A percentile compares a stretch with the other conserved stretches of the same genome.
phyloP scores from a whole-genome alignment of 2,888 invertebrate species.

The Colletes collaris region DNA sequence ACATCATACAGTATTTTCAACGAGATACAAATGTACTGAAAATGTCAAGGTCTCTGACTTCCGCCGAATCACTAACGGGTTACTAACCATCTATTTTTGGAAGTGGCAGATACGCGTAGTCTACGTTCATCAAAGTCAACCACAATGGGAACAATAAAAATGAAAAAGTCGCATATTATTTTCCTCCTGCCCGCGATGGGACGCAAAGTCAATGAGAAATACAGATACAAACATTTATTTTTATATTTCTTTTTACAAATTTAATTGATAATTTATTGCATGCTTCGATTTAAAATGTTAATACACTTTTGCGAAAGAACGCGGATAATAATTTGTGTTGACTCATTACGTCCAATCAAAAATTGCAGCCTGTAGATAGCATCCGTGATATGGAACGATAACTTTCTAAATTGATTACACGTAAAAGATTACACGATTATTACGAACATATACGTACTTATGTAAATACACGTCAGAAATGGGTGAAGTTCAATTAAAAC shows the following conservation, averaged over 20 bases:
- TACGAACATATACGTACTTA: background rate
- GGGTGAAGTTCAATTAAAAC: too few species aligned
- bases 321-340: too few species aligned
- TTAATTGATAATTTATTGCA: background rate
- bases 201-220: background rate
- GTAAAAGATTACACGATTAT: too few species aligned
- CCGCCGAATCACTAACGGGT: background rate
- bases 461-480: background rate
- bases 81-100: conserved; percentile 10
- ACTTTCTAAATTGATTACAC: background rate
- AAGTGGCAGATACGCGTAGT: background rate
- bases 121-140: too few species aligned
- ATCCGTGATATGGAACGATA: background rate
- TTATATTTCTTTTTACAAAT: background rate
- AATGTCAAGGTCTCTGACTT: conserved; percentile 31
- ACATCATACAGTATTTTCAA: background rate
- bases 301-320: too few species aligned
- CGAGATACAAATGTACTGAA: conserved; percentile 5
- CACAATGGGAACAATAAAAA: background rate
- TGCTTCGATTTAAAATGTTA: too few species aligned
- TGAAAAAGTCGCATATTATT: background rate
- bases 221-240: too few species aligned
- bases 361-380: background rate
- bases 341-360: background rate
- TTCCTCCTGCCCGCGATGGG: background rate